phyloP scores from a whole-genome alignment of 2,888 invertebrate species.

The Chalcosyrphus nemorum region DNA sequence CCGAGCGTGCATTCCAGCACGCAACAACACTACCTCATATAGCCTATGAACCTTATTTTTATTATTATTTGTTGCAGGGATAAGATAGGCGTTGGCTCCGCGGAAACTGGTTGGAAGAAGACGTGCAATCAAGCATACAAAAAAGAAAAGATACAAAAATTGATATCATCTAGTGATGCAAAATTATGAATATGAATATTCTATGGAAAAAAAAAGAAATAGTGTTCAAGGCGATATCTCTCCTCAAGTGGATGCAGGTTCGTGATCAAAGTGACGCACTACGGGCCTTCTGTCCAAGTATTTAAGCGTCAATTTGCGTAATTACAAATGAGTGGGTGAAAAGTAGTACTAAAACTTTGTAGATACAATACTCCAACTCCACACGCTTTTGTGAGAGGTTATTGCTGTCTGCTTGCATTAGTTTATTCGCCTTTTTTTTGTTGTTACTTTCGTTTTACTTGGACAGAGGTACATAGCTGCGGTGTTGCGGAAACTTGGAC shows the following conservation, averaged over 20 bases:
- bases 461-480: background rate
- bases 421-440: background rate
- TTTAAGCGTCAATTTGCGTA: slow-evolving; percentile 1
- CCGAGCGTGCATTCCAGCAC: background rate
- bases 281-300: background rate
- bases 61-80: background rate
- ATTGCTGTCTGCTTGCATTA: background rate
- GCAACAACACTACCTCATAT: background rate
- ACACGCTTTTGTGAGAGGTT: background rate
- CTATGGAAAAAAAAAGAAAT: background rate
- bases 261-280: background rate
- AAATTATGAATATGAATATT: background rate
- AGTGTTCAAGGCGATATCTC: background rate
- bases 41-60: background rate
- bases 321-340: background rate
- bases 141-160: background rate
- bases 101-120: slow-evolving; percentile 10
- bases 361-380: background rate
- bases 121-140: background rate
- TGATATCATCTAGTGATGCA: background rate
- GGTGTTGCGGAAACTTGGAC: background rate
- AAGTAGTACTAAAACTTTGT: background rate
- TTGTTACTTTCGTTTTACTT: slow-evolving; percentile 16
- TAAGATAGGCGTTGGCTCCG: slow-evolving; percentile 11
- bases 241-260: background rate